phyloP scores from a whole-genome alignment of 2,888 invertebrate species.

The Galerucella calmariensis region DNA sequence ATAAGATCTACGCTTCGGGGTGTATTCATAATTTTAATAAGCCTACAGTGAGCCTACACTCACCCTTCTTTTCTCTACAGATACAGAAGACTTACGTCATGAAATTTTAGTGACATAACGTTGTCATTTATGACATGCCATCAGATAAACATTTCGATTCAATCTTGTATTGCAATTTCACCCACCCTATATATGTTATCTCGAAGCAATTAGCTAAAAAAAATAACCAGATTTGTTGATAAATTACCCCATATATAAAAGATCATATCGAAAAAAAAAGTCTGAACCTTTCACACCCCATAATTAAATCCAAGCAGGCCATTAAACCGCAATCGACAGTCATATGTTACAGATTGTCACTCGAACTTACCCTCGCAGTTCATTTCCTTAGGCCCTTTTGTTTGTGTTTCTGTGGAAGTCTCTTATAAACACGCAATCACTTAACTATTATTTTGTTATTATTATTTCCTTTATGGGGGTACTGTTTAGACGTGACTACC shows the following conservation, averaged over 20 bases:
- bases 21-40: no score
- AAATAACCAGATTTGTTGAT: background rate
- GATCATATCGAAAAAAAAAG: slow-evolving; percentile 43
- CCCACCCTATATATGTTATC: background rate
- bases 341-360: slow-evolving; percentile 52
- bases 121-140: no score
- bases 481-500: no score
- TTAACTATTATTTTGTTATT: slow-evolving; percentile 9
- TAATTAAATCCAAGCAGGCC: slow-evolving; percentile 50
- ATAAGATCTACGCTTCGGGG: no score
- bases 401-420: slow-evolving; percentile 15
- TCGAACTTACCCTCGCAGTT: slow-evolving; percentile 26
- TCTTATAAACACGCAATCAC: slow-evolving; percentile 26
- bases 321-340: slow-evolving; percentile 47
- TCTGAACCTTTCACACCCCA: slow-evolving; percentile 48
- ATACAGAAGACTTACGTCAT: no score
- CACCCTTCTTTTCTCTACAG: no score
- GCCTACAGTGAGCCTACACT: no score
- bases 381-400: background rate
- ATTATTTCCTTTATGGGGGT: background rate
- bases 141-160: no score
- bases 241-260: slow-evolving; percentile 18
- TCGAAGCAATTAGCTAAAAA: background rate
- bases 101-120: no score
- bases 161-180: background rate